A percentile compares a stretch with the other conserved stretches of the same genome.
phyloP scores from a whole-genome alignment of 2,797 vertebrate genomes.

The Coreius guichenoti region DNA sequence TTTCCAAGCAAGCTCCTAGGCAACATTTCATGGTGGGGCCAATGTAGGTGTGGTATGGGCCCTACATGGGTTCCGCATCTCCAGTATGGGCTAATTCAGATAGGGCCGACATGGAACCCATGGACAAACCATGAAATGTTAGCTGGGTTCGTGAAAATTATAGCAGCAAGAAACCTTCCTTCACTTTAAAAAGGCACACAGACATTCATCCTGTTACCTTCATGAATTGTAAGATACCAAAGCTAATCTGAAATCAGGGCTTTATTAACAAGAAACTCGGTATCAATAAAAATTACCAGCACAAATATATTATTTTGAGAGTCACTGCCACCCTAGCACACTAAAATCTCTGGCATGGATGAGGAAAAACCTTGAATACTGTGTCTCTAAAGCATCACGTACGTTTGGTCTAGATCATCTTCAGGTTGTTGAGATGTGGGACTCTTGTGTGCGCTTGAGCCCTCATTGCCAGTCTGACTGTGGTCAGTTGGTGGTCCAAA shows the following conservation, averaged over 20 bases:
- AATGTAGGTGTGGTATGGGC: neutral
- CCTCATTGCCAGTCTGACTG: slow-evolving; percentile 26
- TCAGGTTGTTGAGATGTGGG: slow-evolving; percentile 41
- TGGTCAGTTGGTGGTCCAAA: slow-evolving; percentile 18
- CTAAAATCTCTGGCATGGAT: neutral
- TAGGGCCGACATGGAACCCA: neutral
- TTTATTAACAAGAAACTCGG: neutral
- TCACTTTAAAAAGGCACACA: slow-evolving; percentile 49
- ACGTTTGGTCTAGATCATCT: slow-evolving; percentile 57
- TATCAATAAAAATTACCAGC: neutral
- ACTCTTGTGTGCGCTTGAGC: slow-evolving; percentile 22
- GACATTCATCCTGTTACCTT: slow-evolving; percentile 33
- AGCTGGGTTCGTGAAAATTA: slow-evolving; percentile 2
- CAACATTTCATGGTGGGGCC: neutral
- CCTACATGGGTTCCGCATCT: neutral
- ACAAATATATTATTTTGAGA: neutral
- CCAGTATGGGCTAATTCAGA: neutral
- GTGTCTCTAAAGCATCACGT: slow-evolving; percentile 48
- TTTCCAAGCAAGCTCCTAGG: neutral
- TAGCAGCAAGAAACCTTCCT: slow-evolving; percentile 38
- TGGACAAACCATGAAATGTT: neutral
- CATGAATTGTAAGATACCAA: slow-evolving; percentile 1
- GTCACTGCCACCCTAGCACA: neutral
- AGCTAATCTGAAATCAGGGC: neutral
- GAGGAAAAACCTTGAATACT: neutral